phyloP scores from a whole-genome alignment of 2,888 invertebrate species.

The Frankliniella fusca region DNA sequence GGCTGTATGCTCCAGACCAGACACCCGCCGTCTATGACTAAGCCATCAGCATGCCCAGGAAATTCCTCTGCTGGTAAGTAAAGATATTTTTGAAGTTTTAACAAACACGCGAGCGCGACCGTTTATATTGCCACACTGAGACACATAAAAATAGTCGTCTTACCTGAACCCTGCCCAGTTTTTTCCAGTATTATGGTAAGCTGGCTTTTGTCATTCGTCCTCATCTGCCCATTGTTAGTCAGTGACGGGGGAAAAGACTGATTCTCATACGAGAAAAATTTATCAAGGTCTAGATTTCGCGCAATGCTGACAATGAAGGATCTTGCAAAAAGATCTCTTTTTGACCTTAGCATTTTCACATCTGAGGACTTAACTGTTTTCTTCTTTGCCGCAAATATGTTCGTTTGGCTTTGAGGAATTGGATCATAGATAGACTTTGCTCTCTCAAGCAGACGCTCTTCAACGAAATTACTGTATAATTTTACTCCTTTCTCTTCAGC shows the following conservation, averaged over 20 bases:
- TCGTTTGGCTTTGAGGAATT: background rate
- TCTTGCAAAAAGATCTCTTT: conserved; percentile 2
- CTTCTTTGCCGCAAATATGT: background rate
- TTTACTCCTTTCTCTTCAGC: background rate
- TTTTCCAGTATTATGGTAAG: background rate
- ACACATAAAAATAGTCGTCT: too few species aligned
- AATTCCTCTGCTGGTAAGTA: too few species aligned
- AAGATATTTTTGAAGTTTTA: too few species aligned
- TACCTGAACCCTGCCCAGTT: too few species aligned
- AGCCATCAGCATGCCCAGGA: background rate
- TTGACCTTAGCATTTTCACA: background rate
- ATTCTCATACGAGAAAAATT: background rate
- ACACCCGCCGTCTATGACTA: background rate
- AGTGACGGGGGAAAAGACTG: background rate
- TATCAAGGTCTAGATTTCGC: background rate
- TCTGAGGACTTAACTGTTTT: background rate
- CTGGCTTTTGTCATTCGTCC: background rate
- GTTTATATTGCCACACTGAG: too few species aligned
- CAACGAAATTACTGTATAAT: background rate
- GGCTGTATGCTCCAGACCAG: background rate
- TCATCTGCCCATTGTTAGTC: background rate
- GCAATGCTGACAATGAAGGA: background rate
- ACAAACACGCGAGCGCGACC: too few species aligned
- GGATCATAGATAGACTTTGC: background rate
- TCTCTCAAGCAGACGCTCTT: background rate